Evolutionary conservation across 1,140 invertebrate genomes (phyloP), one percentile per base, ranked within the genome.

Genomic region (Caerostris extrusa): DNA sequence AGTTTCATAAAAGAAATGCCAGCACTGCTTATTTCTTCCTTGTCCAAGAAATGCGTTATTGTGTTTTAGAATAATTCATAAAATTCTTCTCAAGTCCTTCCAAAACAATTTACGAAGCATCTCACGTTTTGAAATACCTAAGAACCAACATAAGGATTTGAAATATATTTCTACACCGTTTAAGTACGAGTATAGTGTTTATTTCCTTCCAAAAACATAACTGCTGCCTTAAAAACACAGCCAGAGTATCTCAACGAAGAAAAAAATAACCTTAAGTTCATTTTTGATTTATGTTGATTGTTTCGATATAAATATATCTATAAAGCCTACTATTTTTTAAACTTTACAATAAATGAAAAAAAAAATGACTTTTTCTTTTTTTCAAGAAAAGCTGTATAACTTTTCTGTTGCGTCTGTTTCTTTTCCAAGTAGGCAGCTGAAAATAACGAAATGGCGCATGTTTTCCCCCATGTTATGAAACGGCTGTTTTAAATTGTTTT

Each of bases 401-500:
- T n/a, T 64, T 64, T 64, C 17, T 17, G 5, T n/a, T 12, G 61
- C 12, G 61, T n/a, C 7, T 60, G 58, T 60, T 17, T 67, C 61
- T 5, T 17, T 67, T 5, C 4, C 5, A 5, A 64, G 10, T 14
- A 5, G 14, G n/a, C 6, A 67, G 34, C 34, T 34, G 12, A 7
- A n/a, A 61, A 61, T 61, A n/a, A 17, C 14, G 12, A n/a, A 17
- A 67, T 3, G n/a, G 61, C 12, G 14, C 2, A n/a, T 67, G 61
- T 17, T 67, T 67, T 14, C n/a, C 17, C 12, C 6, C 61, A 12
- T 67, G 61, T 67, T 12, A 67, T 67, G 61, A n/a, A 67, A 67
- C 61, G 55, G 77, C 77, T 82, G 77, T 82, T 82, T 82, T 10
- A 82, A 82, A 82, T 82, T 82, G 77, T 55, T 82, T 67, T 82